These are phyloP conservation scores for Leucoma salicis DNA, from an alignment of 2,888 invertebrate species.

Conservation along the genomic window DNA sequence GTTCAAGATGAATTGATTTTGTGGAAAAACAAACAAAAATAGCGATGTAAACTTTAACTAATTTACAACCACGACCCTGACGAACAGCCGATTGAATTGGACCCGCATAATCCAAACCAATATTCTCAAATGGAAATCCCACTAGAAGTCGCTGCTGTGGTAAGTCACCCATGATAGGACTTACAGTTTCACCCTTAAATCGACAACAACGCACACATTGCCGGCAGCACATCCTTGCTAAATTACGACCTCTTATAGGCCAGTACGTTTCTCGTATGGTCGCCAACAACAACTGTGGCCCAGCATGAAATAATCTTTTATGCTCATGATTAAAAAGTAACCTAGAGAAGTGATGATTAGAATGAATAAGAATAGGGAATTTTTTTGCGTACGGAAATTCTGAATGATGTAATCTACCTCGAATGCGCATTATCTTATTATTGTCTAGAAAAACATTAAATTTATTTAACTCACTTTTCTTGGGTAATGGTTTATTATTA, in stretches of 20 bases:
- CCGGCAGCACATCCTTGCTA: background rate
- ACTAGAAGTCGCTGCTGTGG: background rate
- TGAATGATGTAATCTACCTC: too few species aligned
- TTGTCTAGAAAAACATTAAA: too few species aligned
- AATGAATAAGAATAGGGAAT: background rate
- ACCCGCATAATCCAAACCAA: background rate
- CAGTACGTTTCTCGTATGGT: constrained; percentile 1
- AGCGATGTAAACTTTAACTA: too few species aligned
- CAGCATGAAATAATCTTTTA: background rate
- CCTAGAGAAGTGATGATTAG: background rate
- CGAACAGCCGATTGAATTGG: too few species aligned
- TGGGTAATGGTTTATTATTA: too few species aligned
- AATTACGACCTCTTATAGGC: constrained; percentile 2
- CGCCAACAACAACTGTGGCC: background rate
- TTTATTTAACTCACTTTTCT: too few species aligned
- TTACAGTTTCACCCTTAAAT: background rate
- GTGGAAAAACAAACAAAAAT: too few species aligned
- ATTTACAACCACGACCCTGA: too few species aligned
- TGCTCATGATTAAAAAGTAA: constrained; percentile 3
- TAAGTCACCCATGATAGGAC: background rate
- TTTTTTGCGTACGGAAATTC: too few species aligned
- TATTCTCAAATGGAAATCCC: background rate
- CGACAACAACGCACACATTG: background rate
- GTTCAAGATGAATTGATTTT: too few species aligned
- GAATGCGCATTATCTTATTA: too few species aligned